Evolutionary conservation across 2,113 vertebrate species (phyloP).

Genomic region (Empidonax traillii): DNA sequence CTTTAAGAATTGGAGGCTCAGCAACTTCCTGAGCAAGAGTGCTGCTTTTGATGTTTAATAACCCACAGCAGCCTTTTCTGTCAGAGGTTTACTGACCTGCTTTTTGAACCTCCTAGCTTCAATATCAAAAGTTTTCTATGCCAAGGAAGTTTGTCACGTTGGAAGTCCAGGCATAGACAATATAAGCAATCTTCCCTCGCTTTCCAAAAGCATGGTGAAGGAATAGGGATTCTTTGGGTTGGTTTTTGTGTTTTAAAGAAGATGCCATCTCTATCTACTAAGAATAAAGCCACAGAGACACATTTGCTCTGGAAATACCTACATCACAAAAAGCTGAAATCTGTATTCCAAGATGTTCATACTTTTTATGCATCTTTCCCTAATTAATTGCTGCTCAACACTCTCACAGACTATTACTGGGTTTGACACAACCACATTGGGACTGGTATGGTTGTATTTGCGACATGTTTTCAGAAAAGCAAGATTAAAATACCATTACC

Average conservation of each 20-base stretch:
- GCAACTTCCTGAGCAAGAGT: not conserved
- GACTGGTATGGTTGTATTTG: not conserved
- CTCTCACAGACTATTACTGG: rapidly evolving
- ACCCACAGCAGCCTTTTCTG: not conserved
- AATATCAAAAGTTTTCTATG: not conserved
- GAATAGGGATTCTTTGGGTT: not conserved
- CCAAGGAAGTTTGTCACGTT: not conserved
- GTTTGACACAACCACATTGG: not conserved
- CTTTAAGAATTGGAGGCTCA: not conserved
- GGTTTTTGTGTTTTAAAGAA: not conserved
- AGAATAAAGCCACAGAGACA: not conserved
- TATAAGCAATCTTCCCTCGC: not conserved
- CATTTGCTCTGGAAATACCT: not conserved
- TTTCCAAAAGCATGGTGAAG: not conserved
- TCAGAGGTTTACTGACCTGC: not conserved
- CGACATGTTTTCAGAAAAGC: not conserved
- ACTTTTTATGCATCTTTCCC: not conserved
- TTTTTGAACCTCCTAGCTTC: not conserved
- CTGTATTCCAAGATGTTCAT: not conserved
- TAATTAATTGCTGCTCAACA: not conserved
- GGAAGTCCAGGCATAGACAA: not conserved
- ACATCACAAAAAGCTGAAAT: not conserved
- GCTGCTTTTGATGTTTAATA: not conserved
- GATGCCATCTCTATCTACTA: not conserved
- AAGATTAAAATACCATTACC: not conserved